A percentile compares a stretch with the other conserved stretches of the same genome.
phyloP scores from a whole-genome alignment of 2,888 invertebrate species.

The Lasius fuliginosus region DNA sequence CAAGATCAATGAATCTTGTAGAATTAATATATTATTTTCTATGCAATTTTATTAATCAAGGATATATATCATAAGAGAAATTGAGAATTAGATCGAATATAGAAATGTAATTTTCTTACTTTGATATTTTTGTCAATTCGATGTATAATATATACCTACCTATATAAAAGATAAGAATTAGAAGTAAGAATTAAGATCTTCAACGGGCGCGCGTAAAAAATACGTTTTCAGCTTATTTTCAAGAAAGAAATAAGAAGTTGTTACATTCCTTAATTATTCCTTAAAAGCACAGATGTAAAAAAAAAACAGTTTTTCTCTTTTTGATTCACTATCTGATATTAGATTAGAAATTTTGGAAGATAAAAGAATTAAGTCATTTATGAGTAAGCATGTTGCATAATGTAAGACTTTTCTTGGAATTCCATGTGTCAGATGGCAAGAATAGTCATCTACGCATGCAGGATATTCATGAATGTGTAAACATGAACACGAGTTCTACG shows the following conservation, averaged over 20 bases:
- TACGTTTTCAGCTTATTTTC: neutral
- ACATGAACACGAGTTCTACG: neutral
- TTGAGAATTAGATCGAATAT: neutral
- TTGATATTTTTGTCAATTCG: neutral
- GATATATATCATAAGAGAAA: neutral
- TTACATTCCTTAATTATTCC: neutral
- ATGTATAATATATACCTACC: neutral
- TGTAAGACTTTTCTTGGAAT: conserved; percentile 14
- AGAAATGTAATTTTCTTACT: neutral
- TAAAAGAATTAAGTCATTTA: neutral
- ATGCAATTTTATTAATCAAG: neutral
- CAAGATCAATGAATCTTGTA: neutral
- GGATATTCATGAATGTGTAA: neutral
- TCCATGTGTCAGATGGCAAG: conserved; percentile 22
- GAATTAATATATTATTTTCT: neutral
- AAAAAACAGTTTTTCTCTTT: neutral
- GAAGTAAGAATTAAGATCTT: neutral
- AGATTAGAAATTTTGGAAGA: neutral
- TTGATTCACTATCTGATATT: neutral
- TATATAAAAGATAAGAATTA: neutral
- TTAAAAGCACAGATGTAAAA: neutral
- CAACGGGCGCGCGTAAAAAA: neutral
- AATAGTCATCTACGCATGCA: conserved; percentile 10
- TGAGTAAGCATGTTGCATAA: neutral
- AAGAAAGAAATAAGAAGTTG: neutral